phyloP scores from a whole-genome alignment of 2,888 invertebrate species.

The Pyrgus malvae region DNA sequence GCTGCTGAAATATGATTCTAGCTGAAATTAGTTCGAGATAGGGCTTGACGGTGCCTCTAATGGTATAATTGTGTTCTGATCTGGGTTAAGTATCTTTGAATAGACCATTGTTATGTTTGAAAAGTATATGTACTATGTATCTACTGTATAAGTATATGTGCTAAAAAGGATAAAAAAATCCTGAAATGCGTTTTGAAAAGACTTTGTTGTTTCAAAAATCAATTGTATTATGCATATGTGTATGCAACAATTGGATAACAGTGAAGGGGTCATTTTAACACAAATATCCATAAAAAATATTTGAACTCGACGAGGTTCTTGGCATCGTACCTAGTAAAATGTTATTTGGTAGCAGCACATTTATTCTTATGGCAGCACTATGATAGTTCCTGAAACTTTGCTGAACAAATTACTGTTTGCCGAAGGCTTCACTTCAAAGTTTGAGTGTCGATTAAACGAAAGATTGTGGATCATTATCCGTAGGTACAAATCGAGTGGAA shows the following conservation, averaged over 20 bases:
- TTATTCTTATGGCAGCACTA: too few species aligned
- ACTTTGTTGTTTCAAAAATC: too few species aligned
- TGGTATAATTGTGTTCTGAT: conserved; percentile 3
- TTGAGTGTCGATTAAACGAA: not conserved
- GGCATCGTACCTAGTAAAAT: not conserved
- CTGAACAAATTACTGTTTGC: not conserved
- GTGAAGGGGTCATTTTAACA: too few species aligned
- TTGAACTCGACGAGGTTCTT: not conserved
- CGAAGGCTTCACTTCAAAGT: not conserved
- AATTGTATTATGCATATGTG: too few species aligned
- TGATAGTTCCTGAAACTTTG: not conserved
- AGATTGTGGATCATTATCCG: not conserved
- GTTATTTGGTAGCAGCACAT: not conserved
- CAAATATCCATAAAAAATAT: not conserved
- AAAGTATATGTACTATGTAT: too few species aligned
- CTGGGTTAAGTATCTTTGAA: not conserved
- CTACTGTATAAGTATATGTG: too few species aligned
- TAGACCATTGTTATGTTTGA: not conserved
- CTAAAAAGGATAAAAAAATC: too few species aligned
- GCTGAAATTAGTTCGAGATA: conserved; percentile 18
- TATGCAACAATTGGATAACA: too few species aligned
- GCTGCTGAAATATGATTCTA: conserved; percentile 8
- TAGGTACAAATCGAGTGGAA: too few species aligned
- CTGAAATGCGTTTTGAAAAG: too few species aligned
- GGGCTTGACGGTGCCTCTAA: not conserved